These are phyloP conservation scores for Adelognathus sp. DNA, from an alignment of 2,888 invertebrate species.

Conservation along the genomic window DNA sequence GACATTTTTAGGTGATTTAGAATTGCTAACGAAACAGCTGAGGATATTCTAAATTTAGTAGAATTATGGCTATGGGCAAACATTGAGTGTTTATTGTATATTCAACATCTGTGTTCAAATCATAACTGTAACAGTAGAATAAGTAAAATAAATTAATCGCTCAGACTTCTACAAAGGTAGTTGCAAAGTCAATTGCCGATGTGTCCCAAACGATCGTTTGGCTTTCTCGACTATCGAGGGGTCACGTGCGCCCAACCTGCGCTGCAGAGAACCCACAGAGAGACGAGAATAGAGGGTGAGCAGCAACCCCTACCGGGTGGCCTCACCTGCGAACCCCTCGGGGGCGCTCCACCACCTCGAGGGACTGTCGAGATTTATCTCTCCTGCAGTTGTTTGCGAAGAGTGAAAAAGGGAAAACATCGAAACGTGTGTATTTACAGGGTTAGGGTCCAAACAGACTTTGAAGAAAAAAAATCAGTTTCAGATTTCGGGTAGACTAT, in stretches of 20 bases:
- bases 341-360: background rate
- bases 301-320: constrained; percentile 49
- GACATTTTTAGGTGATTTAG: no score
- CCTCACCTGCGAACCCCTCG: constrained; percentile 51
- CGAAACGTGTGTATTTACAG: background rate
- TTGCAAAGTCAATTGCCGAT: constrained; percentile 46
- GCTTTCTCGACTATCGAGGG: background rate
- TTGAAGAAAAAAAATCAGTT: background rate
- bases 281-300: constrained; percentile 17
- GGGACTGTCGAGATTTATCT: constrained; percentile 32
- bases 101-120: no score
- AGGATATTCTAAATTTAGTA: no score
- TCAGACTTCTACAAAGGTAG: no score
- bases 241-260: constrained; percentile 12
- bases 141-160: no score
- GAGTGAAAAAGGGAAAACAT: constrained; percentile 8
- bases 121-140: no score
- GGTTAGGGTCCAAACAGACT: background rate
- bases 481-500: no score
- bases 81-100: no score
- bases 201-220: constrained; percentile 17
- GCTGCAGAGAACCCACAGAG: background rate
- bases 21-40: no score
- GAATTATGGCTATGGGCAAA: no score
- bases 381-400: constrained; percentile 9